phyloP scores from a whole-genome alignment of 2,113 vertebrate genomes.

The Motacilla alba region DNA sequence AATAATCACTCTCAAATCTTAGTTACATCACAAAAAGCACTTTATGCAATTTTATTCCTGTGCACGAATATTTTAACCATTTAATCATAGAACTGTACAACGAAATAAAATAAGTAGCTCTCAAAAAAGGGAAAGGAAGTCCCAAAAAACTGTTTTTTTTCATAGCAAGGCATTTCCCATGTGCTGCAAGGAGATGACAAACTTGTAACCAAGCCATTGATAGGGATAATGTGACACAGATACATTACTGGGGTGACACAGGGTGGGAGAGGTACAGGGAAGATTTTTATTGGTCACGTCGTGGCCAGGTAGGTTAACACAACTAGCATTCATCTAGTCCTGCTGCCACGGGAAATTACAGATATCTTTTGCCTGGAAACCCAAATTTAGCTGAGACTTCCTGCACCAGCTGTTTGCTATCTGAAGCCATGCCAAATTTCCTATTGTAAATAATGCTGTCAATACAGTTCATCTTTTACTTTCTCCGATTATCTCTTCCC shows the following conservation, averaged over 20 bases:
- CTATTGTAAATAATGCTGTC: neutral
- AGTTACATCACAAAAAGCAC: neutral
- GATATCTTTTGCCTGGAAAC: neutral
- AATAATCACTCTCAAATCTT: neutral
- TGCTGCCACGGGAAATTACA: neutral
- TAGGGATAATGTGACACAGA: neutral
- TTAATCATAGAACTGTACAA: neutral
- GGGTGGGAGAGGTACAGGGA: neutral
- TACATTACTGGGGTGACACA: accelerated
- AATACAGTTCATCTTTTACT: neutral
- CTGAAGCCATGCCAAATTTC: neutral
- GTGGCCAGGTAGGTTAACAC: neutral
- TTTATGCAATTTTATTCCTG: neutral
- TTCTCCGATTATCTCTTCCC: neutral
- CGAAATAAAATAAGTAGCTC: neutral
- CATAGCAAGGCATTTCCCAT: neutral
- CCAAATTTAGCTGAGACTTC: neutral
- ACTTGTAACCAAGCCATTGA: neutral
- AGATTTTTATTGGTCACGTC: neutral
- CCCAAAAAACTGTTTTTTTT: neutral
- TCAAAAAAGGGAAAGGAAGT: neutral
- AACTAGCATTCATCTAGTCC: neutral
- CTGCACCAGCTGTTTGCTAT: neutral
- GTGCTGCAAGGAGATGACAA: neutral
- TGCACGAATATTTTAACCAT: neutral